Evolutionary conservation across 2,113 vertebrate species (phyloP).

Genomic region (Pygoscelis adeliae): DNA sequence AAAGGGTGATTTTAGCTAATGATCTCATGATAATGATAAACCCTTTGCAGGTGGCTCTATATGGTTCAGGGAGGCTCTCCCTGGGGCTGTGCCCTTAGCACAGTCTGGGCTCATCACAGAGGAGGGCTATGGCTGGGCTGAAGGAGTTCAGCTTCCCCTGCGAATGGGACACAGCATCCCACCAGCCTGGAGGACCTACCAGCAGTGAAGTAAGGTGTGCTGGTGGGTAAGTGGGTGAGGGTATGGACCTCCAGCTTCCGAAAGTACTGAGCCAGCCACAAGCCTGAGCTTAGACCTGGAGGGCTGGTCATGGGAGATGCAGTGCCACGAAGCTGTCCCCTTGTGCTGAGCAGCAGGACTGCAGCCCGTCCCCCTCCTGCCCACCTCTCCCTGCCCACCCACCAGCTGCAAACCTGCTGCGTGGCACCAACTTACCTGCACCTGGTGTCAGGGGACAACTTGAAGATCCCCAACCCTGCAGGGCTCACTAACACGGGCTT

Average conservation of each 20-base stretch:
- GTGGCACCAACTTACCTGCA: neutral
- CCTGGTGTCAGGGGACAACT: neutral
- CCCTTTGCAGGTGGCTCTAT: neutral
- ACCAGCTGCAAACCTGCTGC: neutral
- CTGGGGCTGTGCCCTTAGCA: neutral
- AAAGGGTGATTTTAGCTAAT: neutral
- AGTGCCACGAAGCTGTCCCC: neutral
- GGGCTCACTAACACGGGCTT: neutral
- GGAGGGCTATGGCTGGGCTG: neutral
- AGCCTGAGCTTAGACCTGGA: neutral
- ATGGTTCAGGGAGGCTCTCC: neutral
- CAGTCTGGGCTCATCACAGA: neutral
- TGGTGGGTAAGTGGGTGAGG: neutral
- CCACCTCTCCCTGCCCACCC: neutral
- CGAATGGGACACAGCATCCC: accelerated
- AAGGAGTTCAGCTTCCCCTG: neutral
- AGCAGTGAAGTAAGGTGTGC: neutral
- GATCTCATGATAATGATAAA: neutral
- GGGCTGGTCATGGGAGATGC: neutral
- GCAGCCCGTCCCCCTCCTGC: neutral
- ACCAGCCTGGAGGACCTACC: neutral
- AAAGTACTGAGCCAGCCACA: neutral
- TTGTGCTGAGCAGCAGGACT: neutral
- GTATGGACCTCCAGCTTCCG: neutral
- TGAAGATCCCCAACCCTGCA: neutral